phyloP scores from a whole-genome alignment of 2,113 vertebrate species.

The Poeciliopsis prolifica region DNA sequence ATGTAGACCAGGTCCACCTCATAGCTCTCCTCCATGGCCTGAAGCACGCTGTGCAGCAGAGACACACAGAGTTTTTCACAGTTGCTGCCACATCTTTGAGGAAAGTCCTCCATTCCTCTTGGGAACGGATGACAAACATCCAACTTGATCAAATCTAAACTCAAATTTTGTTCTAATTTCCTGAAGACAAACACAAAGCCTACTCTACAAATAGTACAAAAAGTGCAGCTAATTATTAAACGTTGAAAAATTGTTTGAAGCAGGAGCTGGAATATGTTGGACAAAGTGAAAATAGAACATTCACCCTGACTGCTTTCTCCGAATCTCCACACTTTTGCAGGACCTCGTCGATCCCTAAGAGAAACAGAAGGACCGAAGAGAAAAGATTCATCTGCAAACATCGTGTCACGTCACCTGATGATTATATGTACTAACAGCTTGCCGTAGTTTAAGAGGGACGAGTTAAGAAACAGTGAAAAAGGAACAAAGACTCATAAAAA shows the following conservation, averaged over 20 bases:
- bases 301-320: slow-evolving; percentile 86
- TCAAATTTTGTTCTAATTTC: too few species aligned
- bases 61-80: neutral
- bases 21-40: slow-evolving; percentile 89
- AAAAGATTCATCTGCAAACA: slow-evolving; percentile 17
- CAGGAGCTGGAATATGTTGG: neutral
- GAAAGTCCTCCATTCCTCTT: too few species aligned
- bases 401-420: neutral
- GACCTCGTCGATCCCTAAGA: slow-evolving; percentile 87
- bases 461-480: slow-evolving; percentile 17
- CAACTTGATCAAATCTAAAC: too few species aligned
- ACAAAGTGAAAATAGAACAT: neutral
- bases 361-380: neutral
- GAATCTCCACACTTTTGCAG: slow-evolving; percentile 85
- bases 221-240: neutral
- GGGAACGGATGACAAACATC: too few species aligned
- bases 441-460: slow-evolving; percentile 14
- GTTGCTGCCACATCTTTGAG: slow-evolving; percentile 26
- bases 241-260: neutral
- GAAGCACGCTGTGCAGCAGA: slow-evolving; percentile 73
- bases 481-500: neutral
- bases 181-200: too few species aligned
- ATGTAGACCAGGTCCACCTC: slow-evolving; percentile 93
- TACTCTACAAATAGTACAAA: neutral
- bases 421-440: slow-evolving; percentile 29